Conservation (phyloP, 2,113 vertebrate genomes). For the Podarcis cretensis region DNA sequence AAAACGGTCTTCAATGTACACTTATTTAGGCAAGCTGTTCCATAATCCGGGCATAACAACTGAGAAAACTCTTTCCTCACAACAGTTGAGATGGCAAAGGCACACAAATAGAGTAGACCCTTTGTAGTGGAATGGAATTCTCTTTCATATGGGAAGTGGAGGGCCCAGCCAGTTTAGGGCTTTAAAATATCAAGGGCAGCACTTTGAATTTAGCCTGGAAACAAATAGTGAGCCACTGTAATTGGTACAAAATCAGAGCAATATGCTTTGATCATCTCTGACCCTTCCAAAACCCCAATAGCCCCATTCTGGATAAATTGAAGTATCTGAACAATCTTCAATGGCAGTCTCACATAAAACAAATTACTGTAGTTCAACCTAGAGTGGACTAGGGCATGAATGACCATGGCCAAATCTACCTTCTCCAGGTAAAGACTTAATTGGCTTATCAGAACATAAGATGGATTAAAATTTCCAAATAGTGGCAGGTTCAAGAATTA, state of each 20-base stretch:
- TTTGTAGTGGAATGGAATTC: neutral
- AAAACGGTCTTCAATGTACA: neutral
- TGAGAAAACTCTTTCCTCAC: neutral
- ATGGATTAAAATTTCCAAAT: neutral
- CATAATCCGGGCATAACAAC: neutral
- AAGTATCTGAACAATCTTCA: neutral
- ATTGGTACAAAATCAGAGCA: neutral
- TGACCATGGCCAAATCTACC: neutral
- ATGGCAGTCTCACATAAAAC: neutral
- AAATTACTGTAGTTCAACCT: neutral
- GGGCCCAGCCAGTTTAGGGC: neutral
- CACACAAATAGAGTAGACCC: neutral
- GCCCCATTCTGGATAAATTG: neutral
- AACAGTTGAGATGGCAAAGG: neutral
- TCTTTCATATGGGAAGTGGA: neutral
- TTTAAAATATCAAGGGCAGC: neutral
- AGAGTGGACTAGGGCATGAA: neutral
- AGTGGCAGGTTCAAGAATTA: neutral
- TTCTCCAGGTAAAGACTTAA: neutral
- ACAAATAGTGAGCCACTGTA: neutral
- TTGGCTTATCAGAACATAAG: neutral
- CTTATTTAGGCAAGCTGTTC: neutral
- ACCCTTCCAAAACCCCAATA: neutral
- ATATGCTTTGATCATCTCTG: neutral
- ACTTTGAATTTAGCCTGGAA: neutral